These are phyloP conservation scores for Spatula clypeata DNA, from an alignment of 2,797 vertebrate genomes.

Conservation along the genomic window DNA sequence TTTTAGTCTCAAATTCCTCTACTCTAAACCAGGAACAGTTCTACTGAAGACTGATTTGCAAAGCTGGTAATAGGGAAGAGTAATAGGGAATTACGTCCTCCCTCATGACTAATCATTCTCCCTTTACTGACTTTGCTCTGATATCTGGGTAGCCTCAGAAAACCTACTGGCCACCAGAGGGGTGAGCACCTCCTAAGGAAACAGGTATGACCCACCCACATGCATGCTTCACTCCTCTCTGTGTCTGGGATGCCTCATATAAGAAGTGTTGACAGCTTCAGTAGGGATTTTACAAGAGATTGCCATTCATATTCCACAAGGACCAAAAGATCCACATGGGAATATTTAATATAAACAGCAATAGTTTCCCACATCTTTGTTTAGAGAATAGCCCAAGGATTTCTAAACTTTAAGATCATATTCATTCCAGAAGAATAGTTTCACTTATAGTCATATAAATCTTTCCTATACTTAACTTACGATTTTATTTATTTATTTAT, in stretches of 20 bases:
- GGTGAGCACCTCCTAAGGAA: slow-evolving; percentile 12
- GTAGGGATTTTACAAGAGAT: slow-evolving; percentile 69
- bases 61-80: neutral
- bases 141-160: slow-evolving; percentile 18
- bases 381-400: slow-evolving; percentile 87
- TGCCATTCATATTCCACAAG: slow-evolving; percentile 81
- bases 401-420: slow-evolving; percentile 88
- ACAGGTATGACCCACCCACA: slow-evolving; percentile 41
- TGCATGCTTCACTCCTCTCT: neutral
- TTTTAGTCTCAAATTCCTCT: neutral
- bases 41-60: neutral
- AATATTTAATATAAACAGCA: slow-evolving; percentile 89
- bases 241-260: slow-evolving; percentile 65
- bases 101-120: neutral
- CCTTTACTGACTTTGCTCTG: neutral
- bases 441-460: slow-evolving; percentile 84
- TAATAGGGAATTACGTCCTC: neutral
- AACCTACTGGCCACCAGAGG: slow-evolving; percentile 7
- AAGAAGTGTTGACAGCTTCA: slow-evolving; percentile 68
- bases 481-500: neutral
- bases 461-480: slow-evolving; percentile 76
- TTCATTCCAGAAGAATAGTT: slow-evolving; percentile 86
- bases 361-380: slow-evolving; percentile 92
- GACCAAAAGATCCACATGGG: slow-evolving; percentile 79
- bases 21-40: neutral